phyloP scores from a whole-genome alignment of 2,113 vertebrate species.

The Microcebus griseorufus region DNA sequence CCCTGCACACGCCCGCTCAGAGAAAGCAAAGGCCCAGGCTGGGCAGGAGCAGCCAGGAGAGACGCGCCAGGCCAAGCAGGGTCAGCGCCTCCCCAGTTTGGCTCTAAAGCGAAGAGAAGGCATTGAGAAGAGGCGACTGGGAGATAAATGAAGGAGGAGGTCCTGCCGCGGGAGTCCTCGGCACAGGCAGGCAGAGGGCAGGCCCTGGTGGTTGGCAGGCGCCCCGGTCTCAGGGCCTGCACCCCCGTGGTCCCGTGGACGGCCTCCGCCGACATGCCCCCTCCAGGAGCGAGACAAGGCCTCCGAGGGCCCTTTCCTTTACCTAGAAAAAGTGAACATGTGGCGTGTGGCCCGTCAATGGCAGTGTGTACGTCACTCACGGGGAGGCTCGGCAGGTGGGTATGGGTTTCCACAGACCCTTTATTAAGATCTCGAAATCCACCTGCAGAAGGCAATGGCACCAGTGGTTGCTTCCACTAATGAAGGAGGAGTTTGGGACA shows the following conservation, averaged over 20 bases:
- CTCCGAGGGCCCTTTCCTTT: not conserved
- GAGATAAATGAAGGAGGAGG: not conserved
- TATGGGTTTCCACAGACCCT: not conserved
- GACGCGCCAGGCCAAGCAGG: not conserved
- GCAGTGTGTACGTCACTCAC: accelerated
- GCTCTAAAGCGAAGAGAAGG: not conserved
- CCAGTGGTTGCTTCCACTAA: not conserved
- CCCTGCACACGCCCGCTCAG: not conserved
- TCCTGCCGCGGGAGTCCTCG: not conserved
- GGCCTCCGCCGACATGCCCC: not conserved
- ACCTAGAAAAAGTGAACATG: not conserved
- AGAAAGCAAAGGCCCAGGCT: not conserved
- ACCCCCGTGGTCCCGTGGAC: no score
- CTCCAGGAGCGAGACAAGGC: not conserved
- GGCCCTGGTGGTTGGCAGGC: not conserved
- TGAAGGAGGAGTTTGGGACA: not conserved
- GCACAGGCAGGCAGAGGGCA: not conserved
- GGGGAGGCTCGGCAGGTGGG: accelerated
- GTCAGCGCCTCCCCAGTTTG: no score
- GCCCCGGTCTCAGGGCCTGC: no score
- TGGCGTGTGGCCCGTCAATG: no score
- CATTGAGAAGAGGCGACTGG: no score
- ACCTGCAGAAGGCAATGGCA: not conserved
- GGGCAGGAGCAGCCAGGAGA: no score
- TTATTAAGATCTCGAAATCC: not conserved